Evolutionary conservation across 2,888 invertebrate genomes (phyloP).

Genomic region (Idaea biselata): DNA sequence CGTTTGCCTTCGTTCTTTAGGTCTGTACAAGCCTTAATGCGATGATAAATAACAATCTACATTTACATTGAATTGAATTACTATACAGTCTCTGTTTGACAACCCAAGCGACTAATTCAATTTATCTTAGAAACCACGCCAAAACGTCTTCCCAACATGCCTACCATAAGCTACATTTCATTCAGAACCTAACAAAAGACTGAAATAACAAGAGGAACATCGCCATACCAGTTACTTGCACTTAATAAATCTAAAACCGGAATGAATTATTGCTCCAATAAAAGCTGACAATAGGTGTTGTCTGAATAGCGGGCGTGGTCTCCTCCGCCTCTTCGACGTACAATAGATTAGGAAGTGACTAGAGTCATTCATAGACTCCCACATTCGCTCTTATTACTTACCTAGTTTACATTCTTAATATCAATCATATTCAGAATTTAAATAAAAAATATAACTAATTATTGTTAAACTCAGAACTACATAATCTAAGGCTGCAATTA

Average conservation of each 20-base stretch:
- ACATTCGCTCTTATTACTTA: neutral
- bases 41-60: neutral
- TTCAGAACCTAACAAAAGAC: slow-evolving; percentile 4
- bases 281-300: slow-evolving; percentile 35
- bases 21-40: neutral
- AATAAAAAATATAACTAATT: neutral
- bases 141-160: neutral
- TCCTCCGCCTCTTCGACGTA: slow-evolving; percentile 30
- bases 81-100: neutral
- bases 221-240: slow-evolving; percentile 3
- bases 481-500: no score
- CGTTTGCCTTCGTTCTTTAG: neutral
- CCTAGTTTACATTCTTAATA: neutral
- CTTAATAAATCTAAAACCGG: slow-evolving; percentile 21
- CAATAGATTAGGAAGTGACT: slow-evolving; percentile 11
- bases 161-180: slow-evolving; percentile 1
- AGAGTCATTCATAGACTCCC: slow-evolving; percentile 14
- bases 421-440: neutral
- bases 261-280: slow-evolving; percentile 37
- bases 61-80: neutral
- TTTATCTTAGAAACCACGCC: neutral
- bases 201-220: neutral
- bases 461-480: no score
- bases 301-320: slow-evolving; percentile 38
- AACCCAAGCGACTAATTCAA: neutral